Base-by-base conservation (phyloP, 2,113 vertebrate species). In the Cacatua alba region DNA sequence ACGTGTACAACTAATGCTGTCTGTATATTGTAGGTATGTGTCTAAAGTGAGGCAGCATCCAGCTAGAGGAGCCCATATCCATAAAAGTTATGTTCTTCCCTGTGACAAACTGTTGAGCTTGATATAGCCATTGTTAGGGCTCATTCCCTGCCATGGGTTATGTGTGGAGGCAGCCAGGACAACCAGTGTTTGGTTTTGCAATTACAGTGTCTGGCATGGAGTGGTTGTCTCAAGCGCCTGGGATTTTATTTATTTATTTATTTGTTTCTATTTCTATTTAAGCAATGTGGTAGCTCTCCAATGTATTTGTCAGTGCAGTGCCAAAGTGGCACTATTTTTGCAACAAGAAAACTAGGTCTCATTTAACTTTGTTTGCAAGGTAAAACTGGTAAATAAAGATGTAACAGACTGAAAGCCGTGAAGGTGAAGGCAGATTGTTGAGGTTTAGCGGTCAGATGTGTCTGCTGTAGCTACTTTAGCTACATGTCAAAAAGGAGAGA, bases 1-100 rank as follows among this genome's bases (percentile, higher is more conserved):
- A 13, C 2, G 1, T 0, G 0, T 41, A 11, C 33, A 80, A 29
- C 44, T 10, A 7, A 20, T 13, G 18, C 2, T 28, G 6, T 52
- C 52, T 72, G 15, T 48, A 3, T 11, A 4, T 13, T 2, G 0
- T 2, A 63, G 37, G 6, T 64, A 26, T 11, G 35, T 55, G 57
- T 75, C 65, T 68, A 20, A 69, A 70, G 44, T 6, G 8, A 60
- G 18, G 31, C 53, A 91, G 31, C 67, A 79, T 46, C 46, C 67
- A 90, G 33, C 17, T 53, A 21, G 41, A 67, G 55, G 15, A 96
- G 23, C 57, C 65, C 46, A 10, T 6, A 10, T 4, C 41, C 6
- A 14, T 24, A 11, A 18, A 63, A 87, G 24, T 28, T 33, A 1
- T 17, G 2, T 51, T 82, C 23, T 39, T 48, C 29, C 17, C 43